Evolutionary conservation across 1,140 invertebrate species (phyloP), one percentile per base, ranked within the genome.

Genomic region (Frieseomelitta varia): DNA sequence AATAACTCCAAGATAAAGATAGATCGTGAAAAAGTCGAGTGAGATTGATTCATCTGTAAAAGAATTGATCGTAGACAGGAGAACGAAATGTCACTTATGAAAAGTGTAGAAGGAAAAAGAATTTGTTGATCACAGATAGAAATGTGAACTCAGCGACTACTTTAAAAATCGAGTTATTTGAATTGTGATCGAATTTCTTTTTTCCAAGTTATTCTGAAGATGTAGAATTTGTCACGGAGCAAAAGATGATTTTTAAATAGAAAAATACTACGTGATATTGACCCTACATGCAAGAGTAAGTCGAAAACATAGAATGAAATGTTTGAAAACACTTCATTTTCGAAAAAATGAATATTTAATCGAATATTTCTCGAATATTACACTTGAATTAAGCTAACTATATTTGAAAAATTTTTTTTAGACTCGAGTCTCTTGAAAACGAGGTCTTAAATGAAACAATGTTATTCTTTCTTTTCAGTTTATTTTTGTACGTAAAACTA

Each of bases 31-130:
- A 71, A 51, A 71, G 30, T 39, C 27, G 30, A 71, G 21, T 27
- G 39, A 53, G 24, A 47, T 71, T 17, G n/a, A 27, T 27, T 21
- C 12, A 8, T 14, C 15, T 72, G 47, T 17, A 27, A 72, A 72
- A 53, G 47, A 72, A 27, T 2, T 10, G 69, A 53, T 19, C 14
- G 15, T 51, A 53, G 69, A 51, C 47, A 19, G 47, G 69, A 53
- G 47, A 24, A 15, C 19, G 17, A 47, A 53, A 72, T 4, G 34
- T 15, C 69, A 72, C n/a, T 72, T 72, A n/a, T 19, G 69, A 72
- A 53, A 72, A 72, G 21, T n/a, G 15, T 55, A 24, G 21, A 15
- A 27, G 17, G 53, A 27, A 72, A 80, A 80, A 72, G 79, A 61
- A 79, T 63, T 53, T 21, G 19, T 58, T 17, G 56, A 58, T 58